Percentiles rank a stretch among this genome's conserved stretches.
Conservation (phyloP, 2,113 vertebrate genomes). For the Podocnemis expansa region DNA sequence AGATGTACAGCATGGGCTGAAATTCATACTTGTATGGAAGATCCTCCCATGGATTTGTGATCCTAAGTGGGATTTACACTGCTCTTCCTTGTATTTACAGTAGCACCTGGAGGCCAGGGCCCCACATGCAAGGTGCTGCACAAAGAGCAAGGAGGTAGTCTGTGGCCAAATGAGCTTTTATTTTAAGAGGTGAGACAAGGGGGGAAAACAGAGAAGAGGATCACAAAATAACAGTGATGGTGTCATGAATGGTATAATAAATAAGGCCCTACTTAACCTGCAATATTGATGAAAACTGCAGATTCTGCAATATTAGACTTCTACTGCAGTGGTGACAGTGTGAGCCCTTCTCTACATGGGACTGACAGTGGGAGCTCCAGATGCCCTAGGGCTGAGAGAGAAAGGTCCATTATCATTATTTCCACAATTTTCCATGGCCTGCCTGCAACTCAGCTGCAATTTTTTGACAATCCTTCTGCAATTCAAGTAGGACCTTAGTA, state of each 20-base stretch:
- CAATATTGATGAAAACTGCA: too few relatives aligned
- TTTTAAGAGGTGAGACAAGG: not conserved
- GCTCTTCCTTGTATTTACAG: rapidly evolving
- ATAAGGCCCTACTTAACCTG: too few relatives aligned
- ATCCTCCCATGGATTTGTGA: rapidly evolving
- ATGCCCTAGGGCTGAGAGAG: too few relatives aligned
- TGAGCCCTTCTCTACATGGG: too few relatives aligned
- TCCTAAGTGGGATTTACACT: not conserved
- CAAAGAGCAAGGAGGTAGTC: rapidly evolving
- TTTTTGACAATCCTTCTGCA: too few relatives aligned
- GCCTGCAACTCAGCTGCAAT: too few relatives aligned
- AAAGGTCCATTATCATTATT: too few relatives aligned
- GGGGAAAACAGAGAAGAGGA: not conserved
- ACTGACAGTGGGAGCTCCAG: too few relatives aligned
- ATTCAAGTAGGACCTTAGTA: too few relatives aligned
- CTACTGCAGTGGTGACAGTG: too few relatives aligned
- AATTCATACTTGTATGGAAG: rapidly evolving
- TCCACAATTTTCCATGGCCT: too few relatives aligned
- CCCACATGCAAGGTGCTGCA: rapidly evolving
- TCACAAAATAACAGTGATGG: not conserved
- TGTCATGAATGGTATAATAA: not conserved
- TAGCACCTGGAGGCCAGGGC: not conserved
- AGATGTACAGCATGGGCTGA: rapidly evolving
- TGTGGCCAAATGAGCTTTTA: not conserved
- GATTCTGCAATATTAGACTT: too few relatives aligned